Base-by-base conservation (phyloP, 1,140 invertebrate species). In the Danaus plexippus region DNA sequence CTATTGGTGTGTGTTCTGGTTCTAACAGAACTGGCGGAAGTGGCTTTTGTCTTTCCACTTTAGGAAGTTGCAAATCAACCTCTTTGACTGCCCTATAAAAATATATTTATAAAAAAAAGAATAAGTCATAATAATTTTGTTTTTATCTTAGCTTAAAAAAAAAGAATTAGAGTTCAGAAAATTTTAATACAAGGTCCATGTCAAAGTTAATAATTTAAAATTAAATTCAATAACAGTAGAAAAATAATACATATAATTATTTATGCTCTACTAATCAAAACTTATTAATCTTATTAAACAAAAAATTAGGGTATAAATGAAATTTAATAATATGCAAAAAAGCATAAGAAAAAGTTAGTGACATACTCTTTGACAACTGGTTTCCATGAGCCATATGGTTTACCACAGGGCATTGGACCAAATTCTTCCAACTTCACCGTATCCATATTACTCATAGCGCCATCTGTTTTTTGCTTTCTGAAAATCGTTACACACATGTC, bases 351-450 rank as follows among this genome's bases (percentile, higher is more conserved):
- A 15, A 15, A 15, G n/a, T 32, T 32, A 32, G 4, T 32, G 7
- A 32, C 78, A 81, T 87, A 91, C 90, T 80, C 75, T 63, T 77
- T 69, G 54, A 88, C 77, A 12, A 93, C 88, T 22, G 88, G 87
- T 65, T 89, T 87, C 92, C 92, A 93, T 15, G 87, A 77, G 9
- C 92, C 92, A 67, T 92, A 92, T 2, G 92, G 92, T 70, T 90
- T 87, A 1, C 77, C 56, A 3, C 66, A 68, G 8, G 73, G 74
- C 15, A 63, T 67, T 0, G 83, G 80, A 9, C 80, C 79, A 53
- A 66, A 32, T 32, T 32, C 22, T 32, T 32, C 22, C 22, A 32
- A 6, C 7, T 32, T 32, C 22, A 32, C 22, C 7, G 79, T 80
- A 53, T 81, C 76, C 7, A 71, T 63, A 59, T 85, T 78, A 18